Evolutionary conservation across 1,140 invertebrate species (phyloP).

Genomic region (Brachionus rotundiformis): DNA sequence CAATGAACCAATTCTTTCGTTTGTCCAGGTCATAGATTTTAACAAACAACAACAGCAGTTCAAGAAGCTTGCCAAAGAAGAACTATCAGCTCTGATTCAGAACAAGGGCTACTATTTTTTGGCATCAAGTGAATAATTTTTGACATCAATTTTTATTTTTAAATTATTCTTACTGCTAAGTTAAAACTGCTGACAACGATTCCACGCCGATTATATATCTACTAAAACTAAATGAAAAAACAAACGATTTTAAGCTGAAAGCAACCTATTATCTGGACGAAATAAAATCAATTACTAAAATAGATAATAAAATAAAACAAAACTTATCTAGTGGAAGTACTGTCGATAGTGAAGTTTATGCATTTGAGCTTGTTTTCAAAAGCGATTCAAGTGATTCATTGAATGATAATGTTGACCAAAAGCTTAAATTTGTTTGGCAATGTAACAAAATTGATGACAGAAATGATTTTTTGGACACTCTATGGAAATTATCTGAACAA

Average conservation of each 20-base stretch:
- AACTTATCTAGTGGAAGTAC: background rate
- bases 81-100: background rate
- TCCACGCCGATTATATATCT: slow-evolving; percentile 44
- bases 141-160: background rate
- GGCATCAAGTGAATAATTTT: slow-evolving; percentile 36
- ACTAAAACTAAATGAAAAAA: slow-evolving; percentile 43
- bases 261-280: slow-evolving; percentile 26
- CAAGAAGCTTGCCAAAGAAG: slow-evolving; percentile 46
- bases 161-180: slow-evolving; percentile 17
- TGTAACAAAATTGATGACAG: slow-evolving; percentile 21
- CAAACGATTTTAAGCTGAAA: slow-evolving; percentile 50
- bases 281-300: slow-evolving; percentile 47
- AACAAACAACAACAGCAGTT: slow-evolving; percentile 48
- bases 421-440: slow-evolving; percentile 48
- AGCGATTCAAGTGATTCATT: background rate
- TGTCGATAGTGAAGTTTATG: background rate
- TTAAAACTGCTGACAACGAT: slow-evolving; percentile 48
- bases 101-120: slow-evolving; percentile 41
- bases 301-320: slow-evolving; percentile 43
- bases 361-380: slow-evolving; percentile 33
- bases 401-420: slow-evolving; percentile 14
- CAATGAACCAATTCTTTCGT: slow-evolving; percentile 36
- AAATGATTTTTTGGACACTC: slow-evolving; percentile 49
- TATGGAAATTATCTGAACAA: slow-evolving; percentile 44
- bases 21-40: slow-evolving; percentile 37